Conservation (phyloP, 2,113 vertebrate species). For the Smithornis capensis region DNA sequence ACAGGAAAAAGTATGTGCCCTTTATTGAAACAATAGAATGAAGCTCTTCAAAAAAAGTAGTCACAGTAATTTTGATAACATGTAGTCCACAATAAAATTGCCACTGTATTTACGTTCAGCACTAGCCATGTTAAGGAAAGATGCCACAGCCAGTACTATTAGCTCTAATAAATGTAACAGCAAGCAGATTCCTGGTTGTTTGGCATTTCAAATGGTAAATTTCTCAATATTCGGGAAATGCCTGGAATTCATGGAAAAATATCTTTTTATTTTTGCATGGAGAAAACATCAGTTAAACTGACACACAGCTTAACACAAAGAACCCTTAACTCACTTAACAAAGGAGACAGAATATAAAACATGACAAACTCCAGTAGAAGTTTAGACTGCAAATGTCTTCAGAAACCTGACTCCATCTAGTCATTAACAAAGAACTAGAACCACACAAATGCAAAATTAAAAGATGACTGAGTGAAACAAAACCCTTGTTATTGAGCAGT, state of each 20-base stretch:
- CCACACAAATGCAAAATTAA: background rate
- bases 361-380: background rate
- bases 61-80: background rate
- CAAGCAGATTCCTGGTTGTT: background rate
- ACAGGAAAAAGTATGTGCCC: background rate
- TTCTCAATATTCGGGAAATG: background rate
- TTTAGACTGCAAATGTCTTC: background rate
- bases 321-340: background rate
- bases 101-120: background rate
- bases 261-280: background rate
- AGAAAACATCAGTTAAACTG: background rate
- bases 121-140: background rate
- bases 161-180: background rate
- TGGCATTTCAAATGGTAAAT: background rate
- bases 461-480: background rate
- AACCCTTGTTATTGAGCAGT: background rate
- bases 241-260: background rate
- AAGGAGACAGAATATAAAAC: background rate
- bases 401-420: background rate
- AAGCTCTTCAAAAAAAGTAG: background rate
- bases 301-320: background rate
- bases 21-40: background rate
- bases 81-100: background rate
- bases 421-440: background rate
- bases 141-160: background rate